phyloP scores from a whole-genome alignment of 2,888 invertebrate genomes.

The Micoletzkya japonica region DNA sequence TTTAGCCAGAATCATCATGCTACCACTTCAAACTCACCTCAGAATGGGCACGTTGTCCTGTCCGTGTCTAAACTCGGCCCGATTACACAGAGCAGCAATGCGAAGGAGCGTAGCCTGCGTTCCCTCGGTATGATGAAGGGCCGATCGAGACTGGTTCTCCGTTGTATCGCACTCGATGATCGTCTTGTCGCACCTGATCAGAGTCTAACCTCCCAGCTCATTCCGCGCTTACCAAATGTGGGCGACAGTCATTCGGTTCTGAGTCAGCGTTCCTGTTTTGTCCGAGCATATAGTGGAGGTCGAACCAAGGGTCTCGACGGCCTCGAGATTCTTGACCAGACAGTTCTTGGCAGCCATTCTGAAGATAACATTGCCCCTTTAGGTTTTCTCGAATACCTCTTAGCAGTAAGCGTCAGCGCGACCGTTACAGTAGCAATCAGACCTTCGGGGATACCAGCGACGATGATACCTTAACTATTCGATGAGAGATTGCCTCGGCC shows the following conservation, averaged over 20 bases:
- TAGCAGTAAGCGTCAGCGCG: neutral
- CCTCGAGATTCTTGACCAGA: conserved; percentile 79
- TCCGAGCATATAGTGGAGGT: conserved; percentile 80
- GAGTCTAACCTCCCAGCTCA: neutral
- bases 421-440: neutral
- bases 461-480: conserved; percentile 85
- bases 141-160: conserved; percentile 68
- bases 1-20: neutral
- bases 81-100: conserved; percentile 91
- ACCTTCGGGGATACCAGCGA: conserved; percentile 95
- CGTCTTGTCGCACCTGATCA: conserved; percentile 68
- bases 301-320: conserved; percentile 79
- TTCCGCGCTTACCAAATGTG: conserved; percentile 71
- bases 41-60: conserved; percentile 68
- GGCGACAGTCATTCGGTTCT: conserved; percentile 98
- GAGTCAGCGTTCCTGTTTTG: conserved; percentile 82
- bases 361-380: conserved; percentile 81
- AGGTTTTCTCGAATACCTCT: neutral
- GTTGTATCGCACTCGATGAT: conserved; percentile 98
- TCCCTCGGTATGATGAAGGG: conserved; percentile 2
- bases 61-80: conserved; percentile 94
- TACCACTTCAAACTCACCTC: conserved; percentile 11
- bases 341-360: conserved; percentile 93
- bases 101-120: conserved; percentile 75
- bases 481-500: too few species aligned